Evolutionary conservation across 2,113 vertebrate genomes (phyloP), one percentile per base, ranked within the genome.

Genomic region (Carassius gibelio): DNA sequence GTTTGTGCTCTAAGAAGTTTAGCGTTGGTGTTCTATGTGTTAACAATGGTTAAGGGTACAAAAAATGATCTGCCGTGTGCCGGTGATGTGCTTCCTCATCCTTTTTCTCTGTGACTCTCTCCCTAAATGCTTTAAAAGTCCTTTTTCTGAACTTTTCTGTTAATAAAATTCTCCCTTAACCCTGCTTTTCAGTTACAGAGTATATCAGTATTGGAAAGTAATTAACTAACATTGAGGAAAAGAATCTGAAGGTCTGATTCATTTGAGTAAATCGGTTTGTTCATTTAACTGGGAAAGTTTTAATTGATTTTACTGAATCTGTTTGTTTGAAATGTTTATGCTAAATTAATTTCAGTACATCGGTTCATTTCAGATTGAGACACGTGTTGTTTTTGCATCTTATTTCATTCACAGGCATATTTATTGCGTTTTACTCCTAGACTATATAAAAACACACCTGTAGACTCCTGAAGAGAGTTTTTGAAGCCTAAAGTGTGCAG

Each of bases 1-100:
- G 48, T 71, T 84, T 77, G 42, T 85, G 84, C 45, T 81, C 57
- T 81, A 71, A 86, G 57, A 62, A 30, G 42, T 80, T 82, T 45
- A 62, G 57, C 38, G 76, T 8, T 61, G 52, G 57, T 10, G 14
- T 77, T 81, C 52, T 82, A 62, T 84, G 23, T 86, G 85, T 84
- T 86, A 62, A 84, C 62, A 38, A 30, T 42, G 64, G 62, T 79
- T 84, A 66, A 64, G 48, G 10, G 19, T 4, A 71, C 8, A 5
- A 34, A 14, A 81, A 30, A 42, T 2, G 34, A 19, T 61, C 17
- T 61, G 62, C 26, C 26, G 34, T 52, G 68, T 21, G 34, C 14
- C 15, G 3, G 7, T 72, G 85, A 85, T 72, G 66, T 38, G 68
- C 21, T 34, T 38, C 5, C 74, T 75, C 15, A 69, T 26, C 59